These are phyloP conservation scores for Quadroppia sp. DNA, from an alignment of 2,888 invertebrate species.

Conservation along the genomic window DNA sequence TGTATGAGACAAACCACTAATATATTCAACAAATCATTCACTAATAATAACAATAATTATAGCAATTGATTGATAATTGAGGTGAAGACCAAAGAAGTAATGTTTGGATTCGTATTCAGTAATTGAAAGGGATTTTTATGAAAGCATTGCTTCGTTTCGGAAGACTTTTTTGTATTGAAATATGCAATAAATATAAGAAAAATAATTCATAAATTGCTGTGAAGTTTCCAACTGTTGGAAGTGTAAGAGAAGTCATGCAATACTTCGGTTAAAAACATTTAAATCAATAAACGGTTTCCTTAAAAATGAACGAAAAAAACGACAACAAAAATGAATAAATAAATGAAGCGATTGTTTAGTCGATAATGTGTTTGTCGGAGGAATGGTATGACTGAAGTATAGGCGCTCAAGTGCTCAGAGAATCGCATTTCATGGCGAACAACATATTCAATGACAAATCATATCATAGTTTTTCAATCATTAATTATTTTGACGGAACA, in stretches of 20 bases:
- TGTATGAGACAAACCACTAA: constrained; percentile 23
- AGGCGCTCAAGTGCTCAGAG: constrained; percentile 16
- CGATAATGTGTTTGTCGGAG: background rate
- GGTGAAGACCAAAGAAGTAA: constrained; percentile 26
- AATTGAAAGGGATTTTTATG: background rate
- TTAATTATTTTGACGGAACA: background rate
- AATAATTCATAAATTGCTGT: background rate
- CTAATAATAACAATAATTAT: constrained; percentile 5
- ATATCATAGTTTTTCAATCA: too few relatives aligned
- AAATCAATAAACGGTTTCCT: too few relatives aligned
- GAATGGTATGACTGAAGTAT: background rate
- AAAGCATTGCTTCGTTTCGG: constrained; percentile 18
- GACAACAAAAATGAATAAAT: background rate
- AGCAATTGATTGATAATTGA: background rate
- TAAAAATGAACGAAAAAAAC: background rate
- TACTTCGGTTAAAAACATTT: constrained; percentile 2
- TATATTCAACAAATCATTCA: constrained; percentile 17
- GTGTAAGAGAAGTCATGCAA: background rate
- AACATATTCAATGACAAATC: background rate
- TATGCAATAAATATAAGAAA: background rate
- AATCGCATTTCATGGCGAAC: constrained; percentile 31
- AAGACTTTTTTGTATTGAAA: background rate
- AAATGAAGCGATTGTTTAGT: constrained; percentile 23
- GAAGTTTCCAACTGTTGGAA: constrained; percentile 1
- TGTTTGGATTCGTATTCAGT: background rate